Percentiles rank a stretch among this genome's conserved stretches.
Conservation (phyloP, 2,888 invertebrate species). For the Troglohyphantes excavatus region DNA sequence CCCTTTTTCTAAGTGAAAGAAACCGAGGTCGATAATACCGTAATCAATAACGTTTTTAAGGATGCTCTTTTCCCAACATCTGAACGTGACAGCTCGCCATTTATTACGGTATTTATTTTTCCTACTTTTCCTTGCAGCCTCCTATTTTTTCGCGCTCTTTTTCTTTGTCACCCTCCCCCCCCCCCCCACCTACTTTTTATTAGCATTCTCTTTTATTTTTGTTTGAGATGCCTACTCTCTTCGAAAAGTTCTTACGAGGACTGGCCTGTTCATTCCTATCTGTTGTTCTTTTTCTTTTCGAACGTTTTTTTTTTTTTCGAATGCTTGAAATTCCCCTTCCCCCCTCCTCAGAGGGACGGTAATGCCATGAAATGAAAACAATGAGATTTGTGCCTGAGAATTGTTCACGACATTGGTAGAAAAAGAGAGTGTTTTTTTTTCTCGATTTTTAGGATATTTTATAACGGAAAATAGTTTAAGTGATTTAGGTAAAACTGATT, state of each 20-base stretch:
- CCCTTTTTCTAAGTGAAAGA: slow-evolving; percentile 49
- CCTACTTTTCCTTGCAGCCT: slow-evolving; percentile 10
- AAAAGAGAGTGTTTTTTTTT: slow-evolving; percentile 8
- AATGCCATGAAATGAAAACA: slow-evolving; percentile 69
- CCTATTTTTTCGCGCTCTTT: slow-evolving; percentile 20
- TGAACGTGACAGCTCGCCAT: slow-evolving; percentile 77
- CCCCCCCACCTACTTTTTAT: slow-evolving; percentile 32
- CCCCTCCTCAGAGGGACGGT: slow-evolving; percentile 33
- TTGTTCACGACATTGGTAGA: slow-evolving; percentile 41
- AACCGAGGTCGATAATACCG: slow-evolving; percentile 68
- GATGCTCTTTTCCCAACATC: slow-evolving; percentile 76
- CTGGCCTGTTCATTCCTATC: slow-evolving; percentile 58
- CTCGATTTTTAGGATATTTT: neutral
- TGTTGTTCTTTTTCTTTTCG: slow-evolving; percentile 17
- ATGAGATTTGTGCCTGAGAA: slow-evolving; percentile 50
- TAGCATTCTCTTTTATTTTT: slow-evolving; percentile 61
- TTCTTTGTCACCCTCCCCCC: slow-evolving; percentile 12
- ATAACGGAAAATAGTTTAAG: slow-evolving; percentile 2
- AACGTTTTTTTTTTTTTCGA: slow-evolving; percentile 21
- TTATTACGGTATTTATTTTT: slow-evolving; percentile 74
- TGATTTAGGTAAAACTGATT: slow-evolving; percentile 13
- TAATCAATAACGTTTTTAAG: slow-evolving; percentile 78
- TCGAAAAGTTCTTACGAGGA: slow-evolving; percentile 59
- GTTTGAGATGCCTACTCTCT: slow-evolving; percentile 36
- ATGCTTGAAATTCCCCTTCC: neutral